These are phyloP conservation scores for Onchidella celtica DNA, from an alignment of 2,888 invertebrate species.

Conservation along the genomic window DNA sequence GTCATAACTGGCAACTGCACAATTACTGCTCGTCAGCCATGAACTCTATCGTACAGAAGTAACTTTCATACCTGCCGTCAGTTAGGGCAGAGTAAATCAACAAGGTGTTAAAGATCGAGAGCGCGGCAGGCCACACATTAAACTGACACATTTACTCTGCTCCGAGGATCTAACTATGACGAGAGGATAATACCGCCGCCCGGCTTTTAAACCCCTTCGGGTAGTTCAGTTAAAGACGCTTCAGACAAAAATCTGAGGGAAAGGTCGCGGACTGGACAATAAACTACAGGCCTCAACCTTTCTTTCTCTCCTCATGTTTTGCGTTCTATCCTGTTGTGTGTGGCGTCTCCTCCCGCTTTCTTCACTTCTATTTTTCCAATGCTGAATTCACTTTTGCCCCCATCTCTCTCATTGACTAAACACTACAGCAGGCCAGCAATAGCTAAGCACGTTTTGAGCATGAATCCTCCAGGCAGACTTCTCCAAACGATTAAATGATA, in stretches of 20 bases:
- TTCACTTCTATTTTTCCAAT: not conserved
- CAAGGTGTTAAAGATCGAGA: not conserved
- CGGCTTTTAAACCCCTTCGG: not conserved
- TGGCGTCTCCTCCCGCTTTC: not conserved
- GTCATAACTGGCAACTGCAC: no score
- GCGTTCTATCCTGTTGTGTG: not conserved
- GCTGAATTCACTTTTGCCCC: not conserved
- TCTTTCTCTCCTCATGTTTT: not conserved
- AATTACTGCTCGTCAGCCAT: no score
- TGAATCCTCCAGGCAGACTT: not conserved
- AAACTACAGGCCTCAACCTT: not conserved
- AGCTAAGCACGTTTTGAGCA: not conserved
- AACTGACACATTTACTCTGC: conserved; percentile 29
- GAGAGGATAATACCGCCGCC: not conserved
- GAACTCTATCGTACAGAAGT: no score
- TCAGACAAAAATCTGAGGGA: no score
- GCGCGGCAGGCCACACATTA: conserved; percentile 9
- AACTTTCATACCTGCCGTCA: not conserved
- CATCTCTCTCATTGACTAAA: not conserved
- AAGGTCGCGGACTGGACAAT: no score
- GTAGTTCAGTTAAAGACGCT: no score
- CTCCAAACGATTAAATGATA: not conserved
- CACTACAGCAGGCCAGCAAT: not conserved
- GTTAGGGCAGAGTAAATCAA: conserved; percentile 15
- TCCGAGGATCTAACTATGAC: conserved; percentile 16